Base-by-base conservation (phyloP, 2,888 invertebrate species). In the Carterocephalus palaemon region DNA sequence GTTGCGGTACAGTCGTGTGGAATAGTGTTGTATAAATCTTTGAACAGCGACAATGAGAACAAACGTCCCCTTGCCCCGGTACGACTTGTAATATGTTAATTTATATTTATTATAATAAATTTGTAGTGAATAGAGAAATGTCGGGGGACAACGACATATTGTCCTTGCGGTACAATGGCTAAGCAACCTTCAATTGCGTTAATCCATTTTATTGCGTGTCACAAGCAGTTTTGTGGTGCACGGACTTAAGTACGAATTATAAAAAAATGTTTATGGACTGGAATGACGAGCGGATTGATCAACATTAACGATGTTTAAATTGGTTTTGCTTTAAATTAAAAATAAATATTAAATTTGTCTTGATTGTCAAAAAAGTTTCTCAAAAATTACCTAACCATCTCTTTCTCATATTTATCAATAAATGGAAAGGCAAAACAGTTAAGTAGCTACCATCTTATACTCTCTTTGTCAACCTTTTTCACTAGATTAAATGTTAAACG, bases 141-240 rank as follows among this genome's bases (percentile, higher is more conserved):
- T 59, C 64, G 62, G 63, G 55, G 63, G 56, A 60, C 60, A 62
- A 61, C 51, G 53, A 45, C 57, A 52, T 53, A 61, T 65, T 65
- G 63, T 66, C 56, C 57, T 52, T 37, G 26, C 38, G 53, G 51
- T 52, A 60, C 64, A 60, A 64, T 54, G 62, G 54, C 54, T 56
- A 56, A 67, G 70, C 70, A 69, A 61, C 60, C 64, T 69, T 72
- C 74, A 72, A 77, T 75, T 75, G 75, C 69, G 60, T 62, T 83
- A 83, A 84, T 84, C 83, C 80, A 74, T 82, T 82, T 83, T 79
- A 83, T 82, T 74, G 78, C 80, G 72, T 82, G 84, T 79, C 80
- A 78, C 74, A 73, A 78, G 81, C 56, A 58, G 54, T 56, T 60
- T 61, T 63, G 56, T 53, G 52, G 46, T 52, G 45, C 47, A 51